Percentiles rank a stretch among this genome's conserved stretches.
These are phyloP conservation scores for Sipunculus nudus DNA, from an alignment of 2,888 invertebrate species.

Conservation along the genomic window DNA sequence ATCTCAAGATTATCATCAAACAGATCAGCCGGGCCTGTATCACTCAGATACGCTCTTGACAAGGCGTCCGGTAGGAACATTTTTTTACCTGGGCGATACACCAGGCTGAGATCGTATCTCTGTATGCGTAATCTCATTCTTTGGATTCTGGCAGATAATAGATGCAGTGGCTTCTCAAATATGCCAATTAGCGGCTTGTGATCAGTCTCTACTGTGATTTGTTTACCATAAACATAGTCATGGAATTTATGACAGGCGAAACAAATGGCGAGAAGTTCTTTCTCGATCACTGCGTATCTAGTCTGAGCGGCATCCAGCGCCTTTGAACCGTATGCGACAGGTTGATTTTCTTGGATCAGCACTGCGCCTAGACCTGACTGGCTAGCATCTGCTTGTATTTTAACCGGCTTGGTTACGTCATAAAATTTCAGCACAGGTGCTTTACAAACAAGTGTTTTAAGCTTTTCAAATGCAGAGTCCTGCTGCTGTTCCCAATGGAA, in stretches of 20 bases:
- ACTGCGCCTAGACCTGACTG: neutral
- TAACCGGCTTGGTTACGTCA: neutral
- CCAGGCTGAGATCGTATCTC: conserved; percentile 19
- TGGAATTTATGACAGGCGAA: neutral
- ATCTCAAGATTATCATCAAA: conserved; percentile 3
- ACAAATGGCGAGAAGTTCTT: neutral
- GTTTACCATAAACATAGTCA: too few species aligned
- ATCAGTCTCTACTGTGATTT: too few species aligned
- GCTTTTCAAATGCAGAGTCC: neutral
- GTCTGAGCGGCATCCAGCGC: neutral
- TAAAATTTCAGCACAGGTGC: neutral
- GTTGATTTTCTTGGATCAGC: neutral
- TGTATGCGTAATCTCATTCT: conserved; percentile 16
- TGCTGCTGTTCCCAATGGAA: neutral
- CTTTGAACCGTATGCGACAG: neutral
- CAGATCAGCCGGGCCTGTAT: conserved; percentile 2
- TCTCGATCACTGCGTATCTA: neutral
- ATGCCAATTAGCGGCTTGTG: too few species aligned
- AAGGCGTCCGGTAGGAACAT: conserved; percentile 25
- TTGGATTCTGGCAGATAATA: conserved; percentile 10
- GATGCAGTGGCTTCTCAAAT: neutral
- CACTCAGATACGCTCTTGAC: conserved; percentile 5
- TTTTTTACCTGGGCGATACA: conserved; percentile 19
- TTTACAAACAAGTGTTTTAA: neutral
- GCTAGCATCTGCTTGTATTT: neutral